Conservation (phyloP, 1,140 invertebrate species). For the Capitella teleta region DNA sequence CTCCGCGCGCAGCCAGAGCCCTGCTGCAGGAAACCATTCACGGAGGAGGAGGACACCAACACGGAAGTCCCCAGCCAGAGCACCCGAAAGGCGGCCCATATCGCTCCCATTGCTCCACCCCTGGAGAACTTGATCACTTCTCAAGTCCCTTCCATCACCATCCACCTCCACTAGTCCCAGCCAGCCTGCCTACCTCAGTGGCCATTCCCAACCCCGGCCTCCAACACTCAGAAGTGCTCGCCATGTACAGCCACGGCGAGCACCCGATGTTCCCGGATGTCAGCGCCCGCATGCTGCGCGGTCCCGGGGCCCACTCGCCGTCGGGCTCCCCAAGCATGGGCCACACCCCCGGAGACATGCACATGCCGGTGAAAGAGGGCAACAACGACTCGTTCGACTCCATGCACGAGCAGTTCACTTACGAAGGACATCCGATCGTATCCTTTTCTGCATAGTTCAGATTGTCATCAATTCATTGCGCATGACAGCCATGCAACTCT, state of each 20-base stretch:
- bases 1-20: conserved; percentile 50
- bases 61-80: not conserved
- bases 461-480: too few relatives aligned
- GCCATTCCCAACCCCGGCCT: conserved; percentile 91
- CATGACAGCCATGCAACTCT: too few relatives aligned
- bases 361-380: not conserved
- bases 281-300: conserved; percentile 2
- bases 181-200: conserved; percentile 80
- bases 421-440: too few relatives aligned
- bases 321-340: conserved; percentile 19
- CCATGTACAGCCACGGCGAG: conserved; percentile 55
- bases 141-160: conserved; percentile 21
- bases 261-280: conserved; percentile 5
- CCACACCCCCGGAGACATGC: not conserved
- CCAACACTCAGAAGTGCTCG: conserved; percentile 75
- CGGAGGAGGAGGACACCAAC: conserved; percentile 15
- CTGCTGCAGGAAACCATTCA: conserved; percentile 29
- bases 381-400: too few relatives aligned
- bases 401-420: too few relatives aligned
- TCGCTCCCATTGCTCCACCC: conserved; percentile 7
- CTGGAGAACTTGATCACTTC: conserved; percentile 23
- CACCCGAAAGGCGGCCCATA: conserved; percentile 3
- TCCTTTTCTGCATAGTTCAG: too few relatives aligned
- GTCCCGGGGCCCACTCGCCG: conserved; percentile 8
- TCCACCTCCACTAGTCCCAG: conserved; percentile 65